Conservation (phyloP, 2,888 invertebrate species). For the Andrena trimmerana region DNA sequence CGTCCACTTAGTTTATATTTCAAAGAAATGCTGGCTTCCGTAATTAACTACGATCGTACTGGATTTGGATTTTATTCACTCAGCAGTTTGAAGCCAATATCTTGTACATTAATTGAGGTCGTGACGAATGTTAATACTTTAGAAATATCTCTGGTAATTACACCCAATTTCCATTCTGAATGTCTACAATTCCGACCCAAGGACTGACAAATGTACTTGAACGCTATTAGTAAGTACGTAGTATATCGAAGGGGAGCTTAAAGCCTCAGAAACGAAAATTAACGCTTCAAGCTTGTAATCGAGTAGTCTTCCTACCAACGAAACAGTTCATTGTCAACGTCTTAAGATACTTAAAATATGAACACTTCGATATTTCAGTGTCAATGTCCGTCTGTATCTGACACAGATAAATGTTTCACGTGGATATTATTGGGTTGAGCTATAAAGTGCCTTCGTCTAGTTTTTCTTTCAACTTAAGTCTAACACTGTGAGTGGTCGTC, state of each 20-base stretch:
- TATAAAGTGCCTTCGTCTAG: neutral
- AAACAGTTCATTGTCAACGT: slow-evolving; percentile 43
- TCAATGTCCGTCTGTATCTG: slow-evolving; percentile 34
- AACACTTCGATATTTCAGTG: slow-evolving; percentile 52
- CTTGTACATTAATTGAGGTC: neutral
- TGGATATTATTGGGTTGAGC: neutral
- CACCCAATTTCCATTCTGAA: neutral
- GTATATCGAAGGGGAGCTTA: neutral
- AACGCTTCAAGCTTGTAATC: slow-evolving; percentile 26
- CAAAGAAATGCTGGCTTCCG: slow-evolving; percentile 25
- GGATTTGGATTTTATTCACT: slow-evolving; percentile 27
- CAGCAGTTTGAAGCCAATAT: neutral
- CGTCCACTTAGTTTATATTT: slow-evolving; percentile 51
- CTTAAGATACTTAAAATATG: slow-evolving; percentile 13
- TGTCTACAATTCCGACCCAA: neutral
- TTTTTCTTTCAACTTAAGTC: neutral
- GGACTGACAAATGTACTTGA: slow-evolving; percentile 26
- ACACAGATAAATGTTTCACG: slow-evolving; percentile 4
- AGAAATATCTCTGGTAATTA: neutral
- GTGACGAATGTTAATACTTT: neutral
- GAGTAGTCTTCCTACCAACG: slow-evolving; percentile 61
- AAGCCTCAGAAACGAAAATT: slow-evolving; percentile 7
- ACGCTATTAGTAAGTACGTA: slow-evolving; percentile 24
- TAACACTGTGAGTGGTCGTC: too few species aligned
- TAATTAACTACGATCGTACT: slow-evolving; percentile 30